Conservation (phyloP, 2,888 invertebrate species). For the Diloba caeruleocephala region DNA sequence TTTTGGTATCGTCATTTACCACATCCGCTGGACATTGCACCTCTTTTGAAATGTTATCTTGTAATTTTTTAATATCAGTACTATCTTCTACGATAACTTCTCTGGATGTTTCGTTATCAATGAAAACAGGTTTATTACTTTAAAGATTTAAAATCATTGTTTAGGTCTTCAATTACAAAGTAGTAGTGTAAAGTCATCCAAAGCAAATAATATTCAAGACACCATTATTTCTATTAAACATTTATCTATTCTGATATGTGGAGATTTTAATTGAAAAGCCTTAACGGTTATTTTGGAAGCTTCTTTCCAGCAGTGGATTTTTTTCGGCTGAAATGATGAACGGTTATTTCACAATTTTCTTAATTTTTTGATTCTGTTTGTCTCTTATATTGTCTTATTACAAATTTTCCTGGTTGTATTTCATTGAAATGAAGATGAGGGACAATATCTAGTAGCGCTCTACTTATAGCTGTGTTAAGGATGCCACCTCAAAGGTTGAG, state of each 20-base stretch:
- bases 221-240: not conserved
- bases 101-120: not conserved
- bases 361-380: too few relatives aligned
- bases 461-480: too few relatives aligned
- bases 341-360: too few relatives aligned
- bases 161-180: not conserved
- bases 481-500: too few relatives aligned
- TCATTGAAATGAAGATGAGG: too few relatives aligned
- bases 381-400: not conserved
- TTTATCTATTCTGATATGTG: not conserved
- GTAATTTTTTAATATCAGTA: not conserved
- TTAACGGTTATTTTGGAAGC: not conserved
- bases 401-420: too few relatives aligned
- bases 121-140: not conserved
- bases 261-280: not conserved
- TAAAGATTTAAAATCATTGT: slow-evolving; percentile 1
- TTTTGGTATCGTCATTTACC: slow-evolving; percentile 6
- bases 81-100: not conserved
- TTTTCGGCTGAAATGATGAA: too few relatives aligned
- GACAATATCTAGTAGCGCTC: too few relatives aligned
- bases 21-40: not conserved
- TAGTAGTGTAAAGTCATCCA: not conserved
- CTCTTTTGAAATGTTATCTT: not conserved
- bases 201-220: not conserved
- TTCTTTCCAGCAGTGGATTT: too few relatives aligned